phyloP scores from a whole-genome alignment of 2,888 invertebrate species.

The Gastrophysa polygoni region DNA sequence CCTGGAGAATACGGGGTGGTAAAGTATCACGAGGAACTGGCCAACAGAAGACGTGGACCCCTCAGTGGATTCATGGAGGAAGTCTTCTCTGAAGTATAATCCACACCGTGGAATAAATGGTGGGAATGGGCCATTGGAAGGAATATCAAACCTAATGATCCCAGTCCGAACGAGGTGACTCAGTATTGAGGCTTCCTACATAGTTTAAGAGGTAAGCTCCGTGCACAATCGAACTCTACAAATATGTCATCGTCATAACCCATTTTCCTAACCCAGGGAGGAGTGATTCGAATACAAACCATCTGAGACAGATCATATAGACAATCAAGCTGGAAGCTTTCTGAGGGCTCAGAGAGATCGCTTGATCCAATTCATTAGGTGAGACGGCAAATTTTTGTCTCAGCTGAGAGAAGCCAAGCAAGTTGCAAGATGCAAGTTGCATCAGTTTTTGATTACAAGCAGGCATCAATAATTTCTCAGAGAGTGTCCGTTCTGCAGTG shows the following conservation, averaged over 20 bases:
- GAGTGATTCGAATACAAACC: constrained; percentile 8
- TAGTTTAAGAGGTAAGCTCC: constrained; percentile 11
- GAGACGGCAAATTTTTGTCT: background rate
- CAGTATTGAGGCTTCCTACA: constrained; percentile 17
- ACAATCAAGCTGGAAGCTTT: constrained; percentile 18
- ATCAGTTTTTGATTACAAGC: constrained; percentile 10
- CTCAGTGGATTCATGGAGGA: constrained; percentile 26
- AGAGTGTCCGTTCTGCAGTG: constrained; percentile 27
- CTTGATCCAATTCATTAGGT: constrained; percentile 4
- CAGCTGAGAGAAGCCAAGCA: background rate
- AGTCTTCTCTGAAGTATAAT: no score
- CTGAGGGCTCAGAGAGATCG: background rate
- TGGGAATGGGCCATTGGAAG: constrained; percentile 3
- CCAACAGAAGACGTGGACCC: constrained; percentile 24
- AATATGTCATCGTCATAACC: constrained; percentile 21
- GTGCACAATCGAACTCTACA: constrained; percentile 16
- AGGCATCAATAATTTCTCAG: constrained; percentile 22
- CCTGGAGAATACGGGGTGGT: constrained; percentile 44
- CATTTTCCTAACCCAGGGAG: constrained; percentile 14
- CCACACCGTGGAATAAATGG: constrained; percentile 27
- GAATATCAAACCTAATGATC: constrained; percentile 5
- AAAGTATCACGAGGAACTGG: constrained; percentile 32
- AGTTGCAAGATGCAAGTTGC: background rate
- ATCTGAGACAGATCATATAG: constrained; percentile 11
- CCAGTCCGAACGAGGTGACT: constrained; percentile 10